Evolutionary conservation across 2,888 invertebrate species (phyloP).

Genomic region (Odontothrips loti): DNA sequence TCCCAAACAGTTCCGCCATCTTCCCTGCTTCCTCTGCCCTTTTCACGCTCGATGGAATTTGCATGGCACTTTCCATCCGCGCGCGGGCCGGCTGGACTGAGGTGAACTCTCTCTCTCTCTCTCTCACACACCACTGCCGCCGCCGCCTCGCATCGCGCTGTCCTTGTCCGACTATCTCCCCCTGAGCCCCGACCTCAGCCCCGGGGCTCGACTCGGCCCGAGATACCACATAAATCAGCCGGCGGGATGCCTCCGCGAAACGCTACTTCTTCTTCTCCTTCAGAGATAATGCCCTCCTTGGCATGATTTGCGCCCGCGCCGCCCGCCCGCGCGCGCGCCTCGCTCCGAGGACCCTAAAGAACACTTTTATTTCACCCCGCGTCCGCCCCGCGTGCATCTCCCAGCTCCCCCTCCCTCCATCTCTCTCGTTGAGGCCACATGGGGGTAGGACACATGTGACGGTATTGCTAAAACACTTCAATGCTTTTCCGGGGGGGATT

Average conservation of each 20-base stretch:
- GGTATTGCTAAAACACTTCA: too few species aligned
- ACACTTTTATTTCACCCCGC: too few species aligned
- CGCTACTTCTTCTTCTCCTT: not conserved
- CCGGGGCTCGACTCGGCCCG: not conserved
- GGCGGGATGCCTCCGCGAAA: not conserved
- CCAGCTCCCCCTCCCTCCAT: not conserved
- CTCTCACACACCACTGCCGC: not conserved
- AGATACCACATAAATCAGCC: conserved; percentile 20
- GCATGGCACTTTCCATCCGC: not conserved
- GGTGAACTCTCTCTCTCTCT: not conserved
- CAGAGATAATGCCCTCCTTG: conserved; percentile 16
- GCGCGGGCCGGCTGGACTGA: not conserved
- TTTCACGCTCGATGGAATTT: not conserved
- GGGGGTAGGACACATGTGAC: too few species aligned
- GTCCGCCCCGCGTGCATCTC: not conserved
- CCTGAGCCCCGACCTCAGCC: not conserved
- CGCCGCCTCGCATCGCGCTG: not conserved
- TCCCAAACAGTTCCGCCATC: too few species aligned
- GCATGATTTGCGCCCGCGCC: conserved; percentile 10
- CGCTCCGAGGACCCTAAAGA: not conserved
- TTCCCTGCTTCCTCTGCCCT: not conserved
- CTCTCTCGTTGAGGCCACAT: too few species aligned
- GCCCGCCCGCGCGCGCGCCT: not conserved
- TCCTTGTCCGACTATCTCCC: not conserved
- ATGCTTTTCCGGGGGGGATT: too few species aligned